Conservation (phyloP, 2,888 invertebrate species). For the Volucella bombylans region DNA sequence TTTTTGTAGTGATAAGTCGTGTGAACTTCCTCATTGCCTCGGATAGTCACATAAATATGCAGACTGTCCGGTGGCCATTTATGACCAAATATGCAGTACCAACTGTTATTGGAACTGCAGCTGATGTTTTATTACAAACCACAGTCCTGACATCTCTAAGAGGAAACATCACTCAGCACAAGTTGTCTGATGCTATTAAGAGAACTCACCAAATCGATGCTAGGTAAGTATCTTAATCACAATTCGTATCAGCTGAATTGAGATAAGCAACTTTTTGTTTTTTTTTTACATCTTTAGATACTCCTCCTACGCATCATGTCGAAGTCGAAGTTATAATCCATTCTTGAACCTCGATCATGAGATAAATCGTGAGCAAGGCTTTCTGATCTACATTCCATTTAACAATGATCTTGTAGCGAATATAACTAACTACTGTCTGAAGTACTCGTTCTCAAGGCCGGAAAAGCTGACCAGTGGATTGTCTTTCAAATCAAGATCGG, state of each 20-base stretch:
- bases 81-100: constrained; percentile 84
- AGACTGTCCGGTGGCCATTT: constrained; percentile 84
- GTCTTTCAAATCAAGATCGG: constrained; percentile 81
- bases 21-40: constrained; percentile 84
- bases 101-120: constrained; percentile 84
- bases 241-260: neutral
- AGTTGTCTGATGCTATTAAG: constrained; percentile 84
- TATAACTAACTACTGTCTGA: constrained; percentile 78
- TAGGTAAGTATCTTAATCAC: constrained; percentile 79
- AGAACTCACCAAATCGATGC: constrained; percentile 86
- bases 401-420: constrained; percentile 82
- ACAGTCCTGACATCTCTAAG: constrained; percentile 86
- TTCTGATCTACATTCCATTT: constrained; percentile 87
- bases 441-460: constrained; percentile 80
- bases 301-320: constrained; percentile 84
- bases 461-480: constrained; percentile 81
- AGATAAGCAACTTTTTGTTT: neutral
- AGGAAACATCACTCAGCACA: constrained; percentile 87
- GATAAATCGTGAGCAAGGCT: constrained; percentile 87
- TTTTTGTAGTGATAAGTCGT: constrained; percentile 84
- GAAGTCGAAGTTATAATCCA: constrained; percentile 85
- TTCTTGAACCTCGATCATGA: constrained; percentile 86
- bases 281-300: constrained; percentile 80
- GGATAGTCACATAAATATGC: constrained; percentile 86
- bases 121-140: constrained; percentile 83